phyloP scores from a whole-genome alignment of 2,113 vertebrate genomes.

The Notothenia coriiceps region DNA sequence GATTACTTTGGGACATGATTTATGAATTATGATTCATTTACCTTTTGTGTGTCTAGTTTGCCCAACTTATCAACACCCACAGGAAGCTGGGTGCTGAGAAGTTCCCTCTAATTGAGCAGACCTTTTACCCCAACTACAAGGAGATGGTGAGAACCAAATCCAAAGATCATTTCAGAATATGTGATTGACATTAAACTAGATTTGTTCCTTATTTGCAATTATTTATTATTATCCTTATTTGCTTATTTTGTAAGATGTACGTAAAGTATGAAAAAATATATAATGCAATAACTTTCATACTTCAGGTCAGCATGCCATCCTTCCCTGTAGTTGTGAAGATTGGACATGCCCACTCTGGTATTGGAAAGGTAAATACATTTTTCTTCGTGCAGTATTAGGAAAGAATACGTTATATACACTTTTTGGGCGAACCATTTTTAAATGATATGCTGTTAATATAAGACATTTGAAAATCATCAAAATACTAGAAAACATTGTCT shows the following conservation, averaged over 20 bases:
- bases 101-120: conserved; percentile 96
- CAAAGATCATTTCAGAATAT: neutral
- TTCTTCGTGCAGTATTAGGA: conserved; percentile 2
- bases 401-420: neutral
- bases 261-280: neutral
- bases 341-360: conserved; percentile 97
- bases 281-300: neutral
- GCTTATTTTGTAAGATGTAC: neutral
- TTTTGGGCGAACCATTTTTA: no score
- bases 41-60: conserved; percentile 88
- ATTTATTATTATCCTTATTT: neutral
- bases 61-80: conserved; percentile 93
- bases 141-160: conserved; percentile 90
- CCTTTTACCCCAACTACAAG: conserved; percentile 96
- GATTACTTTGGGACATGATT: neutral
- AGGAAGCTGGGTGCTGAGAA: conserved; percentile 92
- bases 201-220: neutral
- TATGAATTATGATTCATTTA: neutral
- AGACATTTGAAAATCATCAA: neutral
- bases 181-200: neutral
- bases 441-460: neutral
- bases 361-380: conserved; percentile 91
- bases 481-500: neutral
- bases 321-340: conserved; percentile 99
- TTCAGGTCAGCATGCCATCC: conserved; percentile 89